Evolutionary conservation across 2,113 vertebrate genomes (phyloP), one percentile per base, ranked within the genome.

Genomic region (Rhombomys opimus): DNA sequence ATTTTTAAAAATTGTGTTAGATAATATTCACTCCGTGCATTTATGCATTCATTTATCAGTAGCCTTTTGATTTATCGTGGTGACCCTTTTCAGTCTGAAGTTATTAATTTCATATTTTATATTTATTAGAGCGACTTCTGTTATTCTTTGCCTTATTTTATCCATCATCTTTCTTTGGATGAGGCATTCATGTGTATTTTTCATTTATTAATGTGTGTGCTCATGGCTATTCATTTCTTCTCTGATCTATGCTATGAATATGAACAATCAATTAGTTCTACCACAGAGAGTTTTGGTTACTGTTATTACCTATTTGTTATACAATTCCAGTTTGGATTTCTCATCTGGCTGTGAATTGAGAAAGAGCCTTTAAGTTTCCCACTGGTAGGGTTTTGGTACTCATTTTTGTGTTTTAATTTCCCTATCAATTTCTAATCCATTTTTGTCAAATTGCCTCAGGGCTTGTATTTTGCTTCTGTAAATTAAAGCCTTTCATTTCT

Each of bases 311-410:
- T 87, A 68, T n/a, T 81, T 46, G 12, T 61, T 76, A 52, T 35
- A 54, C 46, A 87, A 78, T 77, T 93, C 23, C 54, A 77, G 82
- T 70, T 93, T 88, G 93, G 41, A 50, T 77, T 88, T 91, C 70
- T 95, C 90, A 61, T 63, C 81, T 91, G 27, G n/a, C 68, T 84
- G 50, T 38, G 23, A 91, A 57, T 57, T 63, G 70, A 84, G 68
- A 63, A 72, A 65, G 41, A 63, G 7, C 41, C 41, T 93, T 27
- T 72, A 84, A 12, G 11, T 72, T 70, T 89, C 46, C 46, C 38
- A 52, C 7, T 67, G 23, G 22, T 59, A 50, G 46, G 3, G 27
- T 90, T 73, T 87, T 89, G 6, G 81, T 54, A 76, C 10, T 35
- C 12, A 17, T 7, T 30, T n/a, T 65, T 84, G n/a, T 15, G 5